These are phyloP conservation scores for Poeciliopsis retropinna DNA, from an alignment of 2,113 vertebrate species.

Conservation along the genomic window DNA sequence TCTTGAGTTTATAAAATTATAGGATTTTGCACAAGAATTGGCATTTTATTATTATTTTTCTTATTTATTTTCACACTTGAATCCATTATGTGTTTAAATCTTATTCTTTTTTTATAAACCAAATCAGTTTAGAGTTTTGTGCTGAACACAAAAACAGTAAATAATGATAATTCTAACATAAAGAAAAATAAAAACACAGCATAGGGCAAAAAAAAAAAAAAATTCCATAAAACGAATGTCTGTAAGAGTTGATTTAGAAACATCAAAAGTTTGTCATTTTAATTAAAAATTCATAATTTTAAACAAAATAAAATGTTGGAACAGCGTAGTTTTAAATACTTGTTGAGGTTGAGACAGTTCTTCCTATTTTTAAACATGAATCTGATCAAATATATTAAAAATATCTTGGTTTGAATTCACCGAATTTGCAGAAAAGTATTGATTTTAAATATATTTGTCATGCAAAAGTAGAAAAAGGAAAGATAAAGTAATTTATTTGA, in stretches of 20 bases:
- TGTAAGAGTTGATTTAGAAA: too few relatives aligned
- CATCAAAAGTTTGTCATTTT: not conserved
- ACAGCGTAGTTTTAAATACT: not conserved
- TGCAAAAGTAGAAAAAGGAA: not conserved
- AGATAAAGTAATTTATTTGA: not conserved
- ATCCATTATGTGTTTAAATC: not conserved
- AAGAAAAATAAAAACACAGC: too few relatives aligned
- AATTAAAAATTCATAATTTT: not conserved
- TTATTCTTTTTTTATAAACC: not conserved
- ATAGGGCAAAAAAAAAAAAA: too few relatives aligned
- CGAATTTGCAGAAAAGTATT: not conserved
- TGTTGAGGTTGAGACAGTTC: not conserved
- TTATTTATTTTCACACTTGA: not conserved
- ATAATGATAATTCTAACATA: too few relatives aligned
- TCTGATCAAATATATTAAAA: too few relatives aligned
- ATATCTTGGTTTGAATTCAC: too few relatives aligned
- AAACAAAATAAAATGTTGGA: not conserved
- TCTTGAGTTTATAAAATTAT: not conserved
- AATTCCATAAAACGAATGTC: too few relatives aligned
- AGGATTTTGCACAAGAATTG: not conserved
- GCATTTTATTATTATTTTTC: not conserved
- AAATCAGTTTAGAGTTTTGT: too few relatives aligned
- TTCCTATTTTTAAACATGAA: too few relatives aligned
- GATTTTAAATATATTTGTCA: not conserved
- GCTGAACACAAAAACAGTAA: too few relatives aligned